These are phyloP conservation scores for Rhingia campestris DNA, from an alignment of 2,888 invertebrate genomes.

Conservation along the genomic window DNA sequence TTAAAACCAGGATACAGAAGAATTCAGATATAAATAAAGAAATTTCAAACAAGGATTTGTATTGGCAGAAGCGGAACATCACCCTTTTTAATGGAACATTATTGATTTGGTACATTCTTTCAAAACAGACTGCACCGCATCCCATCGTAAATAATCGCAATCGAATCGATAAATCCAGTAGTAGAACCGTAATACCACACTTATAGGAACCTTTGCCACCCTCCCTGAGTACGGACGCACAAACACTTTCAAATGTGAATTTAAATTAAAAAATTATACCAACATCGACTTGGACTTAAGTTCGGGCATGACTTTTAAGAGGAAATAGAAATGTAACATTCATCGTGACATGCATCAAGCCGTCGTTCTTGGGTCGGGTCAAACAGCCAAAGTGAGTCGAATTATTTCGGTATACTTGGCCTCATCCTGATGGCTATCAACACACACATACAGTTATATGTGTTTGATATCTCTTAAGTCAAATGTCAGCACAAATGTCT, in stretches of 20 bases:
- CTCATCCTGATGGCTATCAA: slow-evolving; percentile 22
- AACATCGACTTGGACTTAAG: slow-evolving; percentile 2
- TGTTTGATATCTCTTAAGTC: slow-evolving; percentile 52
- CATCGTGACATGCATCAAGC: slow-evolving; percentile 28
- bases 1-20: no score
- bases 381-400: slow-evolving; percentile 30
- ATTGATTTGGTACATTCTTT: no score
- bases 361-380: slow-evolving; percentile 7
- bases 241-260: slow-evolving; percentile 23
- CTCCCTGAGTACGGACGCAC: background rate
- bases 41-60: no score
- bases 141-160: no score
- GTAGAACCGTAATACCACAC: no score
- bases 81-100: no score
- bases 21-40: no score
- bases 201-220: background rate
- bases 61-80: no score
- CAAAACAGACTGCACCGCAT: no score
- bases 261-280: slow-evolving; percentile 52
- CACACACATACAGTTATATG: slow-evolving; percentile 2
- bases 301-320: background rate
- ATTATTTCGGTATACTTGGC: background rate
- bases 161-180: no score
- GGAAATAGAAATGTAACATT: slow-evolving; percentile 12
- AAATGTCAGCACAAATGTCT: slow-evolving; percentile 56